A percentile compares a stretch with the other conserved stretches of the same genome.
These are phyloP conservation scores for Scomber colias DNA, from an alignment of 2,113 vertebrate species.

Conservation along the genomic window DNA sequence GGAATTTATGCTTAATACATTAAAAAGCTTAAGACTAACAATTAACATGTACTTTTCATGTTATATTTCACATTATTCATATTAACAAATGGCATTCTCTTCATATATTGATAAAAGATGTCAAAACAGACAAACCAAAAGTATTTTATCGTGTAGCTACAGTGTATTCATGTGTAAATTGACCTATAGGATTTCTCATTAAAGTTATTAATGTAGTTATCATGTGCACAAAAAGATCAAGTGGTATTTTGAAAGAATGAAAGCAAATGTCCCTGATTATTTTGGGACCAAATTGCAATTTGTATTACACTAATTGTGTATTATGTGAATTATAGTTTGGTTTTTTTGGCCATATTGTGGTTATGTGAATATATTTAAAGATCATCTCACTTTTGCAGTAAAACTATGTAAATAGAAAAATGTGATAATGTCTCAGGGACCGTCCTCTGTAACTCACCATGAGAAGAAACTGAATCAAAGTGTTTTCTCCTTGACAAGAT, in stretches of 20 bases:
- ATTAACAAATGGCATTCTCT: neutral
- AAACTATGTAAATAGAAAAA: conserved; percentile 4
- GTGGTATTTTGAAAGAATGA: conserved; percentile 3
- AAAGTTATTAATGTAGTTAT: conserved; percentile 13
- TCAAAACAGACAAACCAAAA: conserved; percentile 20
- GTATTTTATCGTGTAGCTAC: conserved; percentile 8
- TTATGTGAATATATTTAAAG: conserved; percentile 15
- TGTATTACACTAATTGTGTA: conserved; percentile 8
- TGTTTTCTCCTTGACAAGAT: conserved; percentile 15
- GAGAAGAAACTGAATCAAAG: conserved; percentile 3
- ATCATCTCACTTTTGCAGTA: neutral
- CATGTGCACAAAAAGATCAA: conserved; percentile 33
- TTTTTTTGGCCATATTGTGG: conserved; percentile 25
- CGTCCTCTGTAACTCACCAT: conserved; percentile 23
- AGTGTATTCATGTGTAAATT: neutral
- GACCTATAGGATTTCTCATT: neutral
- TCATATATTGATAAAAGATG: conserved; percentile 2
- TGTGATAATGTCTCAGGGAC: conserved; percentile 59
- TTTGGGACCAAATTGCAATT: conserved; percentile 6
- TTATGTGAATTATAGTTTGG: conserved; percentile 24
- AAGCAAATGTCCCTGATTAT: neutral
- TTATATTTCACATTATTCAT: neutral
- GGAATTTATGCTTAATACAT: neutral
- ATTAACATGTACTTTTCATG: no score
- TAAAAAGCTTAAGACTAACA: neutral